These are phyloP conservation scores for Pantherophis vulpinus DNA, from an alignment of 2,797 vertebrate species.

Conservation along the genomic window DNA sequence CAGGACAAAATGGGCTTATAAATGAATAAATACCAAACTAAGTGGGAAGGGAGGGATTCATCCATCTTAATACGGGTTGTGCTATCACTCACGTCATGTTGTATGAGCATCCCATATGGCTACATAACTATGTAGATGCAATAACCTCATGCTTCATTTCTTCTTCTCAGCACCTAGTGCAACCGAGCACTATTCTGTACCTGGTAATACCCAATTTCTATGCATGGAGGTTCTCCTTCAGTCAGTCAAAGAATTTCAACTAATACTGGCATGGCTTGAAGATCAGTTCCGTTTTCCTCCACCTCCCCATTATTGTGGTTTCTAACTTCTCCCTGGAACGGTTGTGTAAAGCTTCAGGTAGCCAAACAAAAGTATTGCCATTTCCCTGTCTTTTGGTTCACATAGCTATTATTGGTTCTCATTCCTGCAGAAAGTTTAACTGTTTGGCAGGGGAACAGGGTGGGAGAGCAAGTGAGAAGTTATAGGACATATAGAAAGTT, in stretches of 20 bases:
- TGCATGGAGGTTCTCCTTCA: background rate
- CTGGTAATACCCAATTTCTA: background rate
- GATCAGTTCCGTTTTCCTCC: background rate
- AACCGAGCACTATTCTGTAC: background rate
- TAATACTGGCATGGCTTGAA: background rate
- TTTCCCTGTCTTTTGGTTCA: background rate
- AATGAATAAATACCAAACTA: background rate
- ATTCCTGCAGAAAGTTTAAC: background rate
- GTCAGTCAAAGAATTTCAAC: background rate
- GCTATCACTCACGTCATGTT: background rate
- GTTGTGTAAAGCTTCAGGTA: background rate
- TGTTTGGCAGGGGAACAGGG: background rate
- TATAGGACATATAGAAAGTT: background rate
- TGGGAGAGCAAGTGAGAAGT: background rate
- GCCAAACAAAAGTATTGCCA: background rate
- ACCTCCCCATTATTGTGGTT: background rate
- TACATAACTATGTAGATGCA: rapidly evolving
- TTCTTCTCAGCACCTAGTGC: background rate
- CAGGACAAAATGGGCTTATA: background rate
- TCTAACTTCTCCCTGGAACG: background rate
- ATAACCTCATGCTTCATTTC: background rate
- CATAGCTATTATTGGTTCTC: background rate
- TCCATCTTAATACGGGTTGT: background rate
- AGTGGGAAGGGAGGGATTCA: background rate
- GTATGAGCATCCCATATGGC: background rate